These are phyloP conservation scores for Agrotis clavis DNA, from an alignment of 2,888 invertebrate genomes.

Conservation along the genomic window DNA sequence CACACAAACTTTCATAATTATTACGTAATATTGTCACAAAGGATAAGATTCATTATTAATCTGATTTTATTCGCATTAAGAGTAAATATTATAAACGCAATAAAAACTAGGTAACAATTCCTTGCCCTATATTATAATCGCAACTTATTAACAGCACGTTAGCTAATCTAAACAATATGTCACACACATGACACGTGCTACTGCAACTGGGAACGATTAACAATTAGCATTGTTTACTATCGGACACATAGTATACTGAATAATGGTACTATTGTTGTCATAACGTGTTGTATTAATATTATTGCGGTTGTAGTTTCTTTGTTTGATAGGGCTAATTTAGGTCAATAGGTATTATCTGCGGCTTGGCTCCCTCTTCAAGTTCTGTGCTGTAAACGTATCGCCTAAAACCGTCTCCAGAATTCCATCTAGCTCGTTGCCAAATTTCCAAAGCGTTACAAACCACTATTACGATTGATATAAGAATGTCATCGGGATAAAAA, in stretches of 20 bases:
- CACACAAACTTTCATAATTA: no score
- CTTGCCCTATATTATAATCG: slow-evolving; percentile 6
- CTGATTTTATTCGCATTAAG: no score
- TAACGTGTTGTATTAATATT: slow-evolving; percentile 21
- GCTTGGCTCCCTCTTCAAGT: no score
- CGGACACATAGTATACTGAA: slow-evolving; percentile 24
- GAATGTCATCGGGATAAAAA: not conserved
- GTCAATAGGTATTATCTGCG: not conserved
- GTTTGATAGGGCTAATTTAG: slow-evolving; percentile 15
- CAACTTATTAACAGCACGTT: slow-evolving; percentile 1
- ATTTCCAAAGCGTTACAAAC: no score
- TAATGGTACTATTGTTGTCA: slow-evolving; percentile 23
- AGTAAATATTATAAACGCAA: no score
- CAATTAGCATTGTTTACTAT: slow-evolving; percentile 57
- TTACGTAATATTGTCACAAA: no score
- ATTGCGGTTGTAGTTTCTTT: slow-evolving; percentile 27
- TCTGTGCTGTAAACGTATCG: no score
- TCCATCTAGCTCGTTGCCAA: no score
- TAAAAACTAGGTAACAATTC: not conserved
- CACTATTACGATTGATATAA: not conserved
- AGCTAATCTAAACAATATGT: slow-evolving; percentile 44
- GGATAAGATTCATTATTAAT: no score
- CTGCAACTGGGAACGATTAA: slow-evolving; percentile 34
- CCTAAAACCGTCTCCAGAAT: no score
- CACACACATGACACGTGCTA: slow-evolving; percentile 50